Percentiles rank a stretch among this genome's conserved stretches.
phyloP scores from a whole-genome alignment of 2,888 invertebrate species.

The Tholera decimalis region DNA sequence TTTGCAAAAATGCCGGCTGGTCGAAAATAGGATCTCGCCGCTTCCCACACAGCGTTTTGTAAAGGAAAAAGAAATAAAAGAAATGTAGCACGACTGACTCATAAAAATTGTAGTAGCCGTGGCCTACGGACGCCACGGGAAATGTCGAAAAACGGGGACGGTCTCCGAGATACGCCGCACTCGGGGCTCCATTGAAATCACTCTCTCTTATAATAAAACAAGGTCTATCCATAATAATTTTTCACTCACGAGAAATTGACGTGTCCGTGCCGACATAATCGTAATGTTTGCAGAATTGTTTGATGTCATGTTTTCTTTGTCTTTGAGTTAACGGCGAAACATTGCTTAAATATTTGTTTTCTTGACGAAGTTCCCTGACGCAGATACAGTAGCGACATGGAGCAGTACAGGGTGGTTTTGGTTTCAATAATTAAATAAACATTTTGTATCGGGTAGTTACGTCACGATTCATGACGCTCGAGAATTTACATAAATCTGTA shows the following conservation, averaged over 20 bases:
- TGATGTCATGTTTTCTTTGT: constrained; percentile 43
- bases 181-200: constrained; percentile 57
- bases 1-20: constrained; percentile 81
- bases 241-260: constrained; percentile 38
- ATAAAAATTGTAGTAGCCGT: constrained; percentile 84
- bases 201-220: constrained; percentile 48
- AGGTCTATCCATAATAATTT: constrained; percentile 47
- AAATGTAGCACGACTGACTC: constrained; percentile 75
- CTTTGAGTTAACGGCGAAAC: constrained; percentile 36
- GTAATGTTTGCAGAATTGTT: constrained; percentile 27
- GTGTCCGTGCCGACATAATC: constrained; percentile 28
- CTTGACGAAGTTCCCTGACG: constrained; percentile 15
- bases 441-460: constrained; percentile 58
- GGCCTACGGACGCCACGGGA: constrained; percentile 70
- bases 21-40: constrained; percentile 82
- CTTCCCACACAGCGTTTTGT: constrained; percentile 75
- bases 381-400: constrained; percentile 15
- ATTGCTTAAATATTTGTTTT: constrained; percentile 54
- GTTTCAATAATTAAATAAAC: constrained; percentile 57
- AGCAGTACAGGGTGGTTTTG: constrained; percentile 18
- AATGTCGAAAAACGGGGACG: constrained; percentile 75
- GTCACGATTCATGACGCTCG: constrained; percentile 58
- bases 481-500: constrained; percentile 65
- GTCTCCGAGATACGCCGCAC: constrained; percentile 55
- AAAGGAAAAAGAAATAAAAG: constrained; percentile 75